Evolutionary conservation across 2,888 invertebrate species (phyloP).

Genomic region (Eledone cirrhosa): DNA sequence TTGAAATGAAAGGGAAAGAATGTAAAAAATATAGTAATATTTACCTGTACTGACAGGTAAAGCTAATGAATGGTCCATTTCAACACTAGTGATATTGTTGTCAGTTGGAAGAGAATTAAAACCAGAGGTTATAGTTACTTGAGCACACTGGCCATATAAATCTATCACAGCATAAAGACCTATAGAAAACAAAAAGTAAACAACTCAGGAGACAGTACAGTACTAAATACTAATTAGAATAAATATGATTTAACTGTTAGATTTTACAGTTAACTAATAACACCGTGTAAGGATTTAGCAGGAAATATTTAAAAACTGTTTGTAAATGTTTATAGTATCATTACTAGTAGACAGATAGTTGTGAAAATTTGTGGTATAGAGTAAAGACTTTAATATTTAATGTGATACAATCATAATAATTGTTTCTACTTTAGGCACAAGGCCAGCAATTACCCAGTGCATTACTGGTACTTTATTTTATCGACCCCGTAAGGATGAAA

Average conservation of each 20-base stretch:
- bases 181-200: slow-evolving; percentile 39
- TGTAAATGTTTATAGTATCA: too few species aligned
- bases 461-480: too few species aligned
- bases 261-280: not conserved
- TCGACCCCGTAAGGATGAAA: too few species aligned
- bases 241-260: not conserved
- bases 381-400: too few species aligned
- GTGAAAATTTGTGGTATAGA: too few species aligned
- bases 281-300: too few species aligned
- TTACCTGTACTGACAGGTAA: slow-evolving; percentile 43
- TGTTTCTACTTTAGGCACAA: too few species aligned
- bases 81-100: slow-evolving; percentile 41
- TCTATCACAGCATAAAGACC: slow-evolving; percentile 94
- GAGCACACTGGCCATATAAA: slow-evolving; percentile 92
- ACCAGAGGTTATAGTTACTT: slow-evolving; percentile 79
- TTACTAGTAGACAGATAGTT: too few species aligned
- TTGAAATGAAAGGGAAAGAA: not conserved
- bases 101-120: slow-evolving; percentile 52
- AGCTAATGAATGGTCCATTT: slow-evolving; percentile 47
- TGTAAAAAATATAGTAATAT: not conserved
- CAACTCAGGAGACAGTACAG: not conserved
- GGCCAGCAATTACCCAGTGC: too few species aligned
- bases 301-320: too few species aligned
- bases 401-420: too few species aligned
- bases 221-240: not conserved